These are phyloP conservation scores for Ormyrus thymus DNA, from an alignment of 2,888 invertebrate genomes.

Conservation along the genomic window DNA sequence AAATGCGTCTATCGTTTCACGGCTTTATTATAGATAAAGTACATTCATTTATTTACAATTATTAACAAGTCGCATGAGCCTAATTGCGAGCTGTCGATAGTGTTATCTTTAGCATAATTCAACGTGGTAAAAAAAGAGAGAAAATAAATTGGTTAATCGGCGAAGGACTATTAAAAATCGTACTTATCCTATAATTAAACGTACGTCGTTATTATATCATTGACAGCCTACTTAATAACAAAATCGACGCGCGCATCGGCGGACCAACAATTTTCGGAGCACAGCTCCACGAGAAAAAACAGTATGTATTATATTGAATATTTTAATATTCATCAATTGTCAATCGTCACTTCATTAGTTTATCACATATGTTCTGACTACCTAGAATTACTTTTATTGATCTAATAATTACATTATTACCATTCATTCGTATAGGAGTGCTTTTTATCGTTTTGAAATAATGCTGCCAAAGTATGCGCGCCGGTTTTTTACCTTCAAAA, in stretches of 20 bases:
- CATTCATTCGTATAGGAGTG: conserved; percentile 47
- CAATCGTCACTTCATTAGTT: conserved; percentile 54
- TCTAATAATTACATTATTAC: conserved; percentile 51
- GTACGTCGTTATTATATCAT: neutral
- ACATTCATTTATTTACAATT: conserved; percentile 52
- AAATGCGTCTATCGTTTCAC: conserved; percentile 10
- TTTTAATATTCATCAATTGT: conserved; percentile 53
- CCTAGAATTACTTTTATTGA: conserved; percentile 47
- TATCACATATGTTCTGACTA: conserved; percentile 69
- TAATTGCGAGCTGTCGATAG: conserved; percentile 31
- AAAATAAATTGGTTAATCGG: too few relatives aligned
- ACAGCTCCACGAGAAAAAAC: conserved; percentile 70
- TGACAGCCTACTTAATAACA: conserved; percentile 22
- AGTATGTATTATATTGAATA: conserved; percentile 57
- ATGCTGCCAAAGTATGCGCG: conserved; percentile 8
- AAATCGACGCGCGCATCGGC: conserved; percentile 33
- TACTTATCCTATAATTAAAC: too few relatives aligned
- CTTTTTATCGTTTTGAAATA: conserved; percentile 32
- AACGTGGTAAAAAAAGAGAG: neutral
- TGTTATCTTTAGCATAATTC: conserved; percentile 15
- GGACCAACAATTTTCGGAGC: conserved; percentile 63
- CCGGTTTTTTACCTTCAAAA: conserved; percentile 11
- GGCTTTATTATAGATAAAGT: conserved; percentile 23
- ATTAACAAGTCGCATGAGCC: conserved; percentile 46
- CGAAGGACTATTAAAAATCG: too few relatives aligned